Base-by-base conservation (phyloP, 2,888 invertebrate species). In the Pseudoips prasinana region DNA sequence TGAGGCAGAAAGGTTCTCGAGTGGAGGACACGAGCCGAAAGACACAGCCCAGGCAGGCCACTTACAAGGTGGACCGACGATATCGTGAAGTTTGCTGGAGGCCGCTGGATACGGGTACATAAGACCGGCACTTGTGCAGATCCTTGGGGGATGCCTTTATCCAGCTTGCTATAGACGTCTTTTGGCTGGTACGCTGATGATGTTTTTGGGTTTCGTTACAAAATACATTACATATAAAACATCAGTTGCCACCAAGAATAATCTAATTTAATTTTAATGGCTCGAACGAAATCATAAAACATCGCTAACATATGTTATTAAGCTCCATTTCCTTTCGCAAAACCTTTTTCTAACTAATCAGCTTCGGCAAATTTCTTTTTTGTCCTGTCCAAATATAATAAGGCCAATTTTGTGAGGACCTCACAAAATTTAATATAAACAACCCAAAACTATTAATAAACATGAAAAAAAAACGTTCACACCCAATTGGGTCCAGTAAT, bases 401-500 rank as follows among this genome's bases (percentile, higher is more conserved):
- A 29, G 31, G 20, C 31, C 29, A 42, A 58, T 59, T 61, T 57
- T 44, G 55, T 55, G 39, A 46, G 37, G 50, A 51, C 57, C 51
- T 49, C 56, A 57, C 64, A 66, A 66, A 68, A 57, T 61, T 47
- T 41, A 55, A 70, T 60, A 66, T 58, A 73, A 68, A 76, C 61
- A 65, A 44, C 46, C 28, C 29, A 50, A 56, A 60, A 58, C 60
- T 59, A 67, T 64, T 68, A 63, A 60, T 64, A 71, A 63, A 63
- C 60, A 64, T 58, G 70, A 50, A 47, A 50, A 76, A 74, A 74
- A 79, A 72, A 60, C 57, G 49, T 74, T 82, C 75, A 70, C 81
- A 78, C 81, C 73, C 67, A 69, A 74, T 78, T 71, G 64, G 43
- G 54, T 44, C 55, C 59, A 61, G 73, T 77, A 74, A 64, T 51